These are phyloP conservation scores for Acanthococcus lagerstroemiae DNA, from an alignment of 2,888 invertebrate genomes.

Conservation along the genomic window DNA sequence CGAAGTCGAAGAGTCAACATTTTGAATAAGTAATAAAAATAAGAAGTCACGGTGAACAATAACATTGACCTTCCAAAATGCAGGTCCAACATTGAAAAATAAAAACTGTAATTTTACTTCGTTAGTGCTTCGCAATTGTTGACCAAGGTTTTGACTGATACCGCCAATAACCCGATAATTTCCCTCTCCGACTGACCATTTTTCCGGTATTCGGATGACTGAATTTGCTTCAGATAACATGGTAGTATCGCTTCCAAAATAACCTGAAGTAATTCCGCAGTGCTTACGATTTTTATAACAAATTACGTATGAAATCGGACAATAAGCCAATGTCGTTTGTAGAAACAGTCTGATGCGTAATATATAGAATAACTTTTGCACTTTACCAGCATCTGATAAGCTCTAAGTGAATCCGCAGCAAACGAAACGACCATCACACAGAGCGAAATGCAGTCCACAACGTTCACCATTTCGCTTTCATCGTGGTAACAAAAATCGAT, in stretches of 20 bases:
- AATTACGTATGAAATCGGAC: too few species aligned
- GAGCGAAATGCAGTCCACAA: conserved; percentile 93
- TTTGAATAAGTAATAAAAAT: too few species aligned
- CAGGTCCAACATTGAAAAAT: too few species aligned
- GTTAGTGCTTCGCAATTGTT: conserved; percentile 93
- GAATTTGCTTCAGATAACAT: conserved; percentile 88
- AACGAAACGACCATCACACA: conserved; percentile 99
- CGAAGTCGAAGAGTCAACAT: too few species aligned
- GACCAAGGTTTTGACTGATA: conserved; percentile 88
- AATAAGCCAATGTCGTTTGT: too few species aligned
- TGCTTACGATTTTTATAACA: too few species aligned
- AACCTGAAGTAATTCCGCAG: conserved; percentile 50
- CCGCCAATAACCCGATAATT: conserved; percentile 82
- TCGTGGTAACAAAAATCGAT: conserved; percentile 98
- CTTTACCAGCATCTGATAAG: conserved; percentile 81
- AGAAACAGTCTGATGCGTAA: too few species aligned
- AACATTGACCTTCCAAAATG: not conserved
- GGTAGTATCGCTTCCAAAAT: conserved; percentile 94
- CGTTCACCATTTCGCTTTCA: conserved; percentile 92
- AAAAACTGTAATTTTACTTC: conserved; percentile 50
- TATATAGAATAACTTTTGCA: too few species aligned
- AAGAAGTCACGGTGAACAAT: too few species aligned
- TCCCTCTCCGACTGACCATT: conserved; percentile 91
- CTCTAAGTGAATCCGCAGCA: conserved; percentile 81
- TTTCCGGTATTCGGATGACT: conserved; percentile 73